phyloP scores from a whole-genome alignment of 2,888 invertebrate species.

The Sinopyrophorus schimmeli region DNA sequence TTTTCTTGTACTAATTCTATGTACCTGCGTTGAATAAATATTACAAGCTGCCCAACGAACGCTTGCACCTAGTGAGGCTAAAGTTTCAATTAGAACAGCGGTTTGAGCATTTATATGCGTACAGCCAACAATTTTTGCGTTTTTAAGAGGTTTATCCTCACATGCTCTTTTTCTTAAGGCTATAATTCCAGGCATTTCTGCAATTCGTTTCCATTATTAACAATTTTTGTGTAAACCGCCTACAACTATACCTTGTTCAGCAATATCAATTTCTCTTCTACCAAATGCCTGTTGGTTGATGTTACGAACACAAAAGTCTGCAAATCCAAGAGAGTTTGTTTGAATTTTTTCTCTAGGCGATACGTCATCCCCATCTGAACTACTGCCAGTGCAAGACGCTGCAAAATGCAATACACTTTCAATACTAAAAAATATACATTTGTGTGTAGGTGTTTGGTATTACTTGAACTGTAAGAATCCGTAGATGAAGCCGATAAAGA shows the following conservation, averaged over 20 bases:
- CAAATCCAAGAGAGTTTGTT: slow-evolving; percentile 79
- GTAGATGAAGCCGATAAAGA: slow-evolving; percentile 93
- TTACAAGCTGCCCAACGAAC: slow-evolving; percentile 98
- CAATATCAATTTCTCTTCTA: slow-evolving; percentile 94
- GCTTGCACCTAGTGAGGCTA: slow-evolving; percentile 85
- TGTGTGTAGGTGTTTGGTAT: too few species aligned
- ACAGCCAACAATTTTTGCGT: slow-evolving; percentile 93
- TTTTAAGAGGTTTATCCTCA: slow-evolving; percentile 92
- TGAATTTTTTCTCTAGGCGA: slow-evolving; percentile 93
- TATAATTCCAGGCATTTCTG: slow-evolving; percentile 98
- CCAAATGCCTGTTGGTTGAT: slow-evolving; percentile 93
- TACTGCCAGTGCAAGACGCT: slow-evolving; percentile 73
- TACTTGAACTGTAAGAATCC: slow-evolving; percentile 92
- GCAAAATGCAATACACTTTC: too few species aligned
- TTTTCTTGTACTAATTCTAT: too few species aligned
- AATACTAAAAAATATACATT: background rate
- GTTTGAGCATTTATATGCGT: slow-evolving; percentile 99
- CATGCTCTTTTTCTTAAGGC: slow-evolving; percentile 88
- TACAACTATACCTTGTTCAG: slow-evolving; percentile 75
- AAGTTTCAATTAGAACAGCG: slow-evolving; percentile 90
- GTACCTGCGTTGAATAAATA: slow-evolving; percentile 94
- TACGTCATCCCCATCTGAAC: slow-evolving; percentile 91
- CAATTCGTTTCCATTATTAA: slow-evolving; percentile 33
- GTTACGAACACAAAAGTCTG: slow-evolving; percentile 93
- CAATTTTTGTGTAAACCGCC: background rate